These are phyloP conservation scores for Allacma fusca DNA, from an alignment of 2,888 invertebrate species.

Conservation along the genomic window DNA sequence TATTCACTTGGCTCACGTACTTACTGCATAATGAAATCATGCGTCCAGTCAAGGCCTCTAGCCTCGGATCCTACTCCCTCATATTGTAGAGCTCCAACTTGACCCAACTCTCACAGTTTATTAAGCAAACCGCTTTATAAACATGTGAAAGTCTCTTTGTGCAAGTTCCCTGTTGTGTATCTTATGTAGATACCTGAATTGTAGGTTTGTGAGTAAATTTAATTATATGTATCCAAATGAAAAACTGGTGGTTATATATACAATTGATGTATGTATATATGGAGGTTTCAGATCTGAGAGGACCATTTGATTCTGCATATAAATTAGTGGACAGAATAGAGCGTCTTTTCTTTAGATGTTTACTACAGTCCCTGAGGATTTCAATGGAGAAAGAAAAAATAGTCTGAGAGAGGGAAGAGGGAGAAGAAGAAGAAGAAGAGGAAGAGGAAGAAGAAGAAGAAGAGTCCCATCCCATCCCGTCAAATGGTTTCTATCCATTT, in stretches of 20 bases:
- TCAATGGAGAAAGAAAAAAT: background rate
- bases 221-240: no score
- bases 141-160: no score
- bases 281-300: no score
- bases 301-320: background rate
- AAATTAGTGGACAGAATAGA: constrained; percentile 1
- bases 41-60: background rate
- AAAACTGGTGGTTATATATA: no score
- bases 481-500: constrained; percentile 40
- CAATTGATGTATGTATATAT: no score
- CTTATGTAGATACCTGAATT: no score
- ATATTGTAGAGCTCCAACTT: no score
- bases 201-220: no score
- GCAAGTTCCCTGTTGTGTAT: no score
- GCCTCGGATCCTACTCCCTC: background rate
- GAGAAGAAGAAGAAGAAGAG: background rate
- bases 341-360: no score
- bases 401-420: background rate
- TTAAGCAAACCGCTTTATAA: no score
- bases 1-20: constrained; percentile 14
- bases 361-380: background rate
- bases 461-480: constrained; percentile 19
- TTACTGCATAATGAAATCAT: constrained; percentile 20
- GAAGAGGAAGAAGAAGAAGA: background rate
- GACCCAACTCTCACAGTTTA: no score